These are phyloP conservation scores for Melanerpes aurifrons DNA, from an alignment of 2,113 vertebrate species.

Conservation along the genomic window DNA sequence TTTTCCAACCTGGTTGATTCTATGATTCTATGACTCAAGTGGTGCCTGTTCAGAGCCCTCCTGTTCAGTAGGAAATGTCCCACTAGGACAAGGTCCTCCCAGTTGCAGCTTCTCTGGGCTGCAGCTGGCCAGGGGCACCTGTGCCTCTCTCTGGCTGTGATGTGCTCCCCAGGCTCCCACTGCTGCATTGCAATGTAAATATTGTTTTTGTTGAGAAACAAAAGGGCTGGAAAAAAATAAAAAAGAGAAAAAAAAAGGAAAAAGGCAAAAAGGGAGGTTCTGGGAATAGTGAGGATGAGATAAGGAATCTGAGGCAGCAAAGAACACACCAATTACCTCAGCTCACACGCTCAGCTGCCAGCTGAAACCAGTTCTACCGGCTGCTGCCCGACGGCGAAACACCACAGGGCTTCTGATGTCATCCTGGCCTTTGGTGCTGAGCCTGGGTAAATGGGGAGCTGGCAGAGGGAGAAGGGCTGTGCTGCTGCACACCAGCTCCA, in stretches of 20 bases:
- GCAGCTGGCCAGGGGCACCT: background rate
- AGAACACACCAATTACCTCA: slow-evolving; percentile 53
- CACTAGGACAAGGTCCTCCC: background rate
- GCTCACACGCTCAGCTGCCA: slow-evolving; percentile 57
- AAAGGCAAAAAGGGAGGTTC: slow-evolving; percentile 10
- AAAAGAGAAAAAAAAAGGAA: background rate
- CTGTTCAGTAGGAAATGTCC: background rate
- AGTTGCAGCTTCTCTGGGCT: background rate
- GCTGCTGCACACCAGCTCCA: slow-evolving; percentile 60
- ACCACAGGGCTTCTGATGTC: slow-evolving; percentile 70
- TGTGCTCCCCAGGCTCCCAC: background rate
- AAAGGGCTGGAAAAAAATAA: background rate
- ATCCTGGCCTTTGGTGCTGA: slow-evolving; percentile 67
- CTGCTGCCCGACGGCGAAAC: slow-evolving; percentile 69
- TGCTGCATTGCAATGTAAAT: slow-evolving; percentile 62
- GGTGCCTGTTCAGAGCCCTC: background rate
- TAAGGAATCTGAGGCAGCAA: slow-evolving; percentile 65
- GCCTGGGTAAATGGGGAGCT: slow-evolving; percentile 54
- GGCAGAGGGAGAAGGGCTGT: slow-evolving; percentile 48
- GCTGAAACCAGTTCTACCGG: slow-evolving; percentile 76
- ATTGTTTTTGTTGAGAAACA: slow-evolving; percentile 65
- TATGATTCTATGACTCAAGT: no score
- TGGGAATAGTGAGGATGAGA: slow-evolving; percentile 50
- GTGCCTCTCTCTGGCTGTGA: background rate
- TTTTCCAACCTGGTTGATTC: no score